Percentiles rank a stretch among this genome's conserved stretches.
Evolutionary conservation across 2,113 vertebrate species (phyloP).

Genomic region (Cygnus buccinator): DNA sequence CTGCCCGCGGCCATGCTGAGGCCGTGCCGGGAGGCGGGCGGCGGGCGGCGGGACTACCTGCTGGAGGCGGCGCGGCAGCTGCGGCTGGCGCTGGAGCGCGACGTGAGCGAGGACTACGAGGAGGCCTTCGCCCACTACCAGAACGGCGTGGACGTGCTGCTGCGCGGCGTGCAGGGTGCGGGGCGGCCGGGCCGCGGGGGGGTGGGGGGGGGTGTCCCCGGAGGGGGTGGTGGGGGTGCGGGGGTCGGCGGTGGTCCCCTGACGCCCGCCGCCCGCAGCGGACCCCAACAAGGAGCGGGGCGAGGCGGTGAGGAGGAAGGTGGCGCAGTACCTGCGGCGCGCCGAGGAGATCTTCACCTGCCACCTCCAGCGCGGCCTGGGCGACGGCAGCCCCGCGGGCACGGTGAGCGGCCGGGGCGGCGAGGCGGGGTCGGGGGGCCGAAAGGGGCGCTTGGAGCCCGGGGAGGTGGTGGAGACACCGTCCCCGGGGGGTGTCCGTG

Average conservation of each 20-base stretch:
- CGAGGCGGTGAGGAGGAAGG: conserved; percentile 96
- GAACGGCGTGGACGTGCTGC: conserved; percentile 93
- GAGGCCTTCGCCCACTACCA: conserved; percentile 98
- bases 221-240: no score
- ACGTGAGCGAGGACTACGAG: conserved; percentile 95
- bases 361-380: conserved; percentile 89
- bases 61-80: conserved; percentile 96
- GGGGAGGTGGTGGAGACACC: no score
- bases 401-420: conserved; percentile 71
- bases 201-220: not conserved
- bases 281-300: conserved; percentile 94
- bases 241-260: not conserved
- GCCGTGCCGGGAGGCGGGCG: no score
- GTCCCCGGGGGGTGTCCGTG: no score
- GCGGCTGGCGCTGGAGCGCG: conserved; percentile 92
- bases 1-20: conserved; percentile 70
- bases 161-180: conserved; percentile 90
- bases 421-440: no score
- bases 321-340: conserved; percentile 93
- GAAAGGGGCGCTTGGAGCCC: no score
- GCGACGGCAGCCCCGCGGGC: conserved; percentile 73
- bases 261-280: conserved; percentile 71
- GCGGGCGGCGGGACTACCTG: conserved; percentile 83
- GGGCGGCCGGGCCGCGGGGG: not conserved
- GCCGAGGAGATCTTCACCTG: conserved; percentile 97